These are phyloP conservation scores for Eueides isabella DNA, from an alignment of 1,140 invertebrate species.

Conservation along the genomic window DNA sequence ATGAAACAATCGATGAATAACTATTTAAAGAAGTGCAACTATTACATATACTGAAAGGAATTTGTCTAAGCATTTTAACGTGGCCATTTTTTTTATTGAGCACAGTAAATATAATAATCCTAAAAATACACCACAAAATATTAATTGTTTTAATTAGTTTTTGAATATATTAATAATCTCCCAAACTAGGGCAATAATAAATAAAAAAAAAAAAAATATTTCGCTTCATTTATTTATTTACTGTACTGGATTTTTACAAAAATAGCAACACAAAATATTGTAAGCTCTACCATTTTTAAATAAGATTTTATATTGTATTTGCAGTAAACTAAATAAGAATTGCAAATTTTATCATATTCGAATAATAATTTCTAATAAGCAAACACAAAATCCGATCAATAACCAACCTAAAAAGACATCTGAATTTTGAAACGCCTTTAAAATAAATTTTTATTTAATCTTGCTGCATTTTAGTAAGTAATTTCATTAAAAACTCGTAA, in stretches of 20 bases:
- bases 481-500: conserved; percentile 11
- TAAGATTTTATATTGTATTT: no score
- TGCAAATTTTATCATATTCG: neutral
- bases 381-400: neutral
- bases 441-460: conserved; percentile 2
- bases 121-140: neutral
- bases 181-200: no score
- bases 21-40: neutral
- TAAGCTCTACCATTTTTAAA: no score
- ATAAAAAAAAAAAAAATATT: no score
- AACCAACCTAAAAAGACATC: neutral
- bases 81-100: neutral
- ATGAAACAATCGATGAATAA: neutral
- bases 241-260: no score
- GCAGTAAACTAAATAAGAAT: no score
- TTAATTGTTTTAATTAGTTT: neutral
- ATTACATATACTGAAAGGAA: neutral
- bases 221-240: no score
- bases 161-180: no score
- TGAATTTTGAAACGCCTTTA: neutral
- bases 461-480: neutral
- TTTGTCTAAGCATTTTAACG: neutral
- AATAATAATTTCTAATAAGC: conserved; percentile 6
- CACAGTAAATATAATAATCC: neutral
- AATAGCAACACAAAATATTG: no score